These are phyloP conservation scores for Thamnophis sirtalis DNA, from an alignment of 2,113 vertebrate species.

Conservation along the genomic window DNA sequence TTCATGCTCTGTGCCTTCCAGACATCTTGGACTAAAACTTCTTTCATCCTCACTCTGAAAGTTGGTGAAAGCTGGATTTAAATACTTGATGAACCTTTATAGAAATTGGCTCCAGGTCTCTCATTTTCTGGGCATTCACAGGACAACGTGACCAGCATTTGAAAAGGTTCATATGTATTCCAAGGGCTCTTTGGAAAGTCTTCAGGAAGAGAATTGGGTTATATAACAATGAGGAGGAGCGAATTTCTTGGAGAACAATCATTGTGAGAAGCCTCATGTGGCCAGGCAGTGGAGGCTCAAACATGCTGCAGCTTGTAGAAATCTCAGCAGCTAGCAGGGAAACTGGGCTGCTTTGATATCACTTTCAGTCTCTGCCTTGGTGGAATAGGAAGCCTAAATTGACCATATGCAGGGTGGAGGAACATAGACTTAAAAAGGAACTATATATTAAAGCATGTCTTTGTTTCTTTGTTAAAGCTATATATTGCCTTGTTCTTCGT, in stretches of 20 bases:
- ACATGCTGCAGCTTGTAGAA: background rate
- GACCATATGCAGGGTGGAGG: background rate
- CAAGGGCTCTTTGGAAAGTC: background rate
- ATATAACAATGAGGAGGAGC: background rate
- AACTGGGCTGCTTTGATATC: background rate
- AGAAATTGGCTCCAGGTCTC: background rate
- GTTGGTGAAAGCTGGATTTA: background rate
- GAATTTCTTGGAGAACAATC: background rate
- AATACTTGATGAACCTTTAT: background rate
- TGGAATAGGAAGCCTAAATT: background rate
- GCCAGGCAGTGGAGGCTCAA: background rate
- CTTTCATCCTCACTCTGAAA: background rate
- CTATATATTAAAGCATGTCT: background rate
- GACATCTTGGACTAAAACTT: background rate
- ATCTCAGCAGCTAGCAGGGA: background rate
- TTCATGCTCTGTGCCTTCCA: background rate
- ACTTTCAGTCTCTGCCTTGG: background rate
- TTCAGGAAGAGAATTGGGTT: background rate
- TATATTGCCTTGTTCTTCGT: background rate
- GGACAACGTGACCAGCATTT: background rate
- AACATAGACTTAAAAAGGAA: background rate
- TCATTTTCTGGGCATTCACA: background rate
- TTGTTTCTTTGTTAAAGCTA: background rate
- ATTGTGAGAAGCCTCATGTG: background rate
- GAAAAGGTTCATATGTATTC: background rate